Evolutionary conservation across 2,888 invertebrate species (phyloP), one percentile per base, ranked within the genome.

Genomic region (Hoplodrina blanda): DNA sequence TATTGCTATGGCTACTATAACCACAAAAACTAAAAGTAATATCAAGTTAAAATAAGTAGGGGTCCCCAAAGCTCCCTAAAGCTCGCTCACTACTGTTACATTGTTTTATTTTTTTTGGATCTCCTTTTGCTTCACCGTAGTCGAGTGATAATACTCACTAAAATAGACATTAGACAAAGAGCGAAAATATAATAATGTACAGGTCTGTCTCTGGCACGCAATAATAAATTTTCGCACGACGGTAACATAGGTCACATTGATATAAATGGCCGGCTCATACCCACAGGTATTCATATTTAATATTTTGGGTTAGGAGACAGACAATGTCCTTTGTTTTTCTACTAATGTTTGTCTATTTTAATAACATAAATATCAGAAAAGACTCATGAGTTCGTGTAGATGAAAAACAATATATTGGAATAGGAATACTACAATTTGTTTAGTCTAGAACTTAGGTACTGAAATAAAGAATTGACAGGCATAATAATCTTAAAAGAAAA

Each of bases 161-260:
- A 37, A 37, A 37, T 37, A 37, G 8, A 37, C 8, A 8, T 37
- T 8, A 37, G 8, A 37, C 37, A 37, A 37, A 37, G 37, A 37
- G 37, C 15, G n/a, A 20, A 55, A 50, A 62, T 33, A 56, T 46
- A 37, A 57, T 46, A 19, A 46, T 72, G 11, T 33, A 20, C n/a
- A 41, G 15, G 49, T 56, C 33, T 44, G 33, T 17, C 63, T 62
- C 33, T 44, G 20, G 19, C 73, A 63, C 44, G 63, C 50, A 56
- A 41, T 63, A 56, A 57, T 0, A 63, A 25, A 72, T 30, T 30
- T 46, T 52, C 5, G 11, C 49, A 71, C 41, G 70, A 61, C 54
- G 55, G 20, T 50, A 30, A 37, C 25, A 19, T 13, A 44, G 55
- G 37, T 73, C 37, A 73, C 52, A 52, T 63, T 63, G 52, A 57